Evolutionary conservation across 1,140 invertebrate species (phyloP), one percentile per base, ranked within the genome.

Genomic region (Armadillidium nasatum): DNA sequence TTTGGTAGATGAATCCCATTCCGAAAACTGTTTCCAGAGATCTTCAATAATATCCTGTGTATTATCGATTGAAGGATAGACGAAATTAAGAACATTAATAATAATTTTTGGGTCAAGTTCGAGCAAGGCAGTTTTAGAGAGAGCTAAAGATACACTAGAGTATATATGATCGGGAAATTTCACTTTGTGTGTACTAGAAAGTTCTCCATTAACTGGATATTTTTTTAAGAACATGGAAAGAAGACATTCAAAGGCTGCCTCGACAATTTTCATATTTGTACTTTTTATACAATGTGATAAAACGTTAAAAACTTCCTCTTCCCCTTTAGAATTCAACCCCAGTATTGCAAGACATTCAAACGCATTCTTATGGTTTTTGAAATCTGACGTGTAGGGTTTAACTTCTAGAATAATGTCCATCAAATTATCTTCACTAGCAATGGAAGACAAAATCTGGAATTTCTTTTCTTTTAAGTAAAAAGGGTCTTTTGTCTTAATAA

Each of bases 401-500:
- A 70, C 19, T 70, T 70, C 68, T 6, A 13, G 4, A 22, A 70
- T 70, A 13, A 70, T 70, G 21, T 33, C 23, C 11, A 13, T 21
- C 15, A 33, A 11, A 70, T 70, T 70, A 13, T 21, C 68, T 21
- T 70, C 22, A 70, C 68, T 22, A n/a, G 19, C 23, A 70, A 70
- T 21, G 21, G 21, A 21, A 33, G 68, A 21, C 22, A 70, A 70
- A 33, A 70, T 13, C 23, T 69, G 10, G 19, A 70, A 22, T 33
- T 70, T 69, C 21, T 4, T 23, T 13, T 22, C 23, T 70, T 70
- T 70, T 11, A 70, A 21, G 21, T 70, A 70, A 33, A 11, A 21
- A 3, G 68, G 68, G 10, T 70, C 68, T 70, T 70, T 70, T 11
- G 68, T 23, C 21, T 70, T 70, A 21, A 70, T 21, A 23, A 70